Base-by-base conservation (phyloP, 2,888 invertebrate species). In the Phanerotoma sp. region DNA sequence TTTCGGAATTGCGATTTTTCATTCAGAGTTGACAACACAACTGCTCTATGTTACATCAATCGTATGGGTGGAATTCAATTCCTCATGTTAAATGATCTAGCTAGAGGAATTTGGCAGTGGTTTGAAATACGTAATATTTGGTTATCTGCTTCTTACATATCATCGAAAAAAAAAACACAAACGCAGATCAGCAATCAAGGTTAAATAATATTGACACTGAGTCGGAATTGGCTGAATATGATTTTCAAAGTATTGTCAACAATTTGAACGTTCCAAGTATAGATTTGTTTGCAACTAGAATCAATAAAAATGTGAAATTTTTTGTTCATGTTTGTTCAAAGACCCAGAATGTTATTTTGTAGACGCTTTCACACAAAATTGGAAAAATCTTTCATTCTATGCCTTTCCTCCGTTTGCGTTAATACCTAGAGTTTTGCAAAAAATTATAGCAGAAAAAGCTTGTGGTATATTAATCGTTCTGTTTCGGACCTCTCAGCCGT, bases 331-430 rank as follows among this genome's bases (percentile, higher is more conserved):
- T n/a, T n/a, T n/a, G 54, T 16, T 22, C 10, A 51, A 33, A 42
- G 58, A 58, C 35, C 60, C 58, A 9, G 48, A 51, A n/a, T 33
- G 58, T 11, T 20, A 44, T 22, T 35, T 47, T 4, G 28, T 60
- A 10, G 53, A 60, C 40, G 56, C 60, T 5, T 60, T 60, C 28
- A 60, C 57, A 3, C 28, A 60, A 6, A 32, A 37, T 16, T 56
- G 56, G 56, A 42, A 37, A 21, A n/a, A 11, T 11, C 38, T n/a
- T 21, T 52, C 51, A 30, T 62, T 58, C 40, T 62, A 58, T 20
- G 62, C 62, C 15, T 60, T 60, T 37, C 60, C 58, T n/a, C 55
- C 59, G 5, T 56, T 59, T 35, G 28, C 54, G 3, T 10, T 54
- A 1, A 54, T 59, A 15, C 15, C 54, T 6, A 47, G 16, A 33